Percentiles rank a stretch among this genome's conserved stretches.
These are phyloP conservation scores for Periphyllus acericola DNA, from an alignment of 2,888 invertebrate genomes.

Conservation along the genomic window DNA sequence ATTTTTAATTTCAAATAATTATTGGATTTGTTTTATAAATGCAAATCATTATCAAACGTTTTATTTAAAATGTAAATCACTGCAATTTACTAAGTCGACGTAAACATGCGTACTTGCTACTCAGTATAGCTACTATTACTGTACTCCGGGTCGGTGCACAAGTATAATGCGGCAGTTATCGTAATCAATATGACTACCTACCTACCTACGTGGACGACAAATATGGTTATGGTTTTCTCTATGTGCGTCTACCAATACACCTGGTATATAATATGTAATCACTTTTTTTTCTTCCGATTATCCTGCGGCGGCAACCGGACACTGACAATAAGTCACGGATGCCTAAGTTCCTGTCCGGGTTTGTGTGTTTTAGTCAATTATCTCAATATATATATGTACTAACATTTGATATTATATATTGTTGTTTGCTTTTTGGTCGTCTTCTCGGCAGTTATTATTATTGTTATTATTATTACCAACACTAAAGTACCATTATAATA, in stretches of 20 bases:
- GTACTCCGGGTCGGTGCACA: too few species aligned
- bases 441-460: conserved; percentile 23
- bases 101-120: too few species aligned
- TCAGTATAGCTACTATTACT: too few species aligned
- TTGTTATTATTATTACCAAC: conserved; percentile 13
- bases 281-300: conserved; percentile 47
- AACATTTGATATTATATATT: not conserved
- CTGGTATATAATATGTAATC: not conserved
- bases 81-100: too few species aligned
- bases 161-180: conserved; percentile 1
- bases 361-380: conserved; percentile 50
- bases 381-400: conserved; percentile 10
- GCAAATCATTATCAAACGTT: too few species aligned
- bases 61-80: too few species aligned
- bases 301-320: conserved; percentile 52
- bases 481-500: conserved; percentile 34
- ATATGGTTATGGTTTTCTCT: not conserved
- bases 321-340: conserved; percentile 56
- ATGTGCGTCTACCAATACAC: not conserved
- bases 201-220: not conserved
- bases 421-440: conserved; percentile 30
- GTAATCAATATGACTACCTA: not conserved
- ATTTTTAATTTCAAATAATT: too few species aligned
- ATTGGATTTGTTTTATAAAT: too few species aligned
- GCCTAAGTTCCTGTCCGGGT: conserved; percentile 23